Base-by-base conservation (phyloP, 2,888 invertebrate genomes). In the Microplitis deprimator region DNA sequence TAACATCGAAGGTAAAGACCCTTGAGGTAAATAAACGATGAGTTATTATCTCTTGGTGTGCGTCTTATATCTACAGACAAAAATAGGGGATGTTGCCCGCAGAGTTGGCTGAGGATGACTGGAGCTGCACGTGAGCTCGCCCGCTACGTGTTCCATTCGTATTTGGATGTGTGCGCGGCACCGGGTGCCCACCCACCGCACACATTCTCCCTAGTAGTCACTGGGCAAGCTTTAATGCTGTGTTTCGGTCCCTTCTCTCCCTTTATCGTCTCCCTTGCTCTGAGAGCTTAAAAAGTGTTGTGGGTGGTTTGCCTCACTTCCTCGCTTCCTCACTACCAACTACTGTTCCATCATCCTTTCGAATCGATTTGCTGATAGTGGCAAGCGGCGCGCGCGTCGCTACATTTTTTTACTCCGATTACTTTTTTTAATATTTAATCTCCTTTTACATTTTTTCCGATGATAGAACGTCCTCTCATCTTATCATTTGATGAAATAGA, bases 361-460 rank as follows among this genome's bases (percentile, higher is more conserved):
- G 81, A 86, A 88, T 87, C 87, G 87, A 88, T 87, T 87, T 85
- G 84, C 84, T 83, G 83, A 84, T 82, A 81, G 84, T 80, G 83
- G 83, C 84, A 85, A 85, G 84, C 85, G 84, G 83, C 84, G 86
- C 85, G 84, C 85, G 84, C 85, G 83, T 85, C 84, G 83, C 84
- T 81, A 68, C 50, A 82, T 84, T 81, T 50, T 50, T 50, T 50
- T 50, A 8, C 50, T 8, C 8, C 10, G 82, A 81, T 81, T 80
- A 71, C 77, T 59, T 77, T 78, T 69, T 76, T 65, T 69, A 71
- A 40, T 69, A 69, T 72, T 65, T 50, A 38, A 67, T 69, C 75
- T 60, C 73, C 6, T 40, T 40, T 29, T 64, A n/a, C 64, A 39
- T 62, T 39, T 61, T 61, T 68, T n/a, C 38, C 40, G 39, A 62